Evolutionary conservation across 2,113 vertebrate species (phyloP).

Genomic region (Galeopterus variegatus): DNA sequence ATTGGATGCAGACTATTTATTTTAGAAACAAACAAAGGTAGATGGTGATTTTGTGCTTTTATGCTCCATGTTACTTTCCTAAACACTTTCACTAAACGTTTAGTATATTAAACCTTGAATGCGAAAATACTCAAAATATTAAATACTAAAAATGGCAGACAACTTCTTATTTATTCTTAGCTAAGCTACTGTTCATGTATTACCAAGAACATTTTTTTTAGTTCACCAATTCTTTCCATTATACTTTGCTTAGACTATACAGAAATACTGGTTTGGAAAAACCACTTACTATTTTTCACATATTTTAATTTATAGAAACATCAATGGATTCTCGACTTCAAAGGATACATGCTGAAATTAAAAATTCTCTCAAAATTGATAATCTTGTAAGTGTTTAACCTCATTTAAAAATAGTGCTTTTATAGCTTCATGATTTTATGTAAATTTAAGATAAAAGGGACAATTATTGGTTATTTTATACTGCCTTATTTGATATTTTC

Average conservation of each 20-base stretch:
- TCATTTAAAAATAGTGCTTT: conserved; percentile 69
- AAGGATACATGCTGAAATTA: conserved; percentile 97
- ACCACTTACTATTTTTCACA: conserved; percentile 79
- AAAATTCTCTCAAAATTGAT: conserved; percentile 98
- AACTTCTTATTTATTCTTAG: background rate
- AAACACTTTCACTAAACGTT: background rate
- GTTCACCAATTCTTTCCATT: conserved; percentile 12
- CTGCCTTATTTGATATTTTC: conserved; percentile 11
- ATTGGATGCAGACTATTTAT: background rate
- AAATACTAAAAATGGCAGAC: conserved; percentile 9
- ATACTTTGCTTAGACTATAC: conserved; percentile 56
- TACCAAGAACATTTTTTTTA: background rate
- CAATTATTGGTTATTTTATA: conserved; percentile 41
- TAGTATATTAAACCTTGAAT: too few relatives aligned
- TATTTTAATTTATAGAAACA: conserved; percentile 90
- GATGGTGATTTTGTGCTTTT: background rate
- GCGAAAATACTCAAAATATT: too few relatives aligned
- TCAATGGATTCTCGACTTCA: conserved; percentile 96
- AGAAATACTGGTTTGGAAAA: conserved; percentile 65
- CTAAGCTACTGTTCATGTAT: background rate
- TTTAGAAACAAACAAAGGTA: background rate
- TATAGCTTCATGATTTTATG: conserved; percentile 39
- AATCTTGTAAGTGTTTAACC: conserved; percentile 93
- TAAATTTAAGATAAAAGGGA: conserved; percentile 47
- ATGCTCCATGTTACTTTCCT: conserved; percentile 24